A percentile compares a stretch with the other conserved stretches of the same genome.
phyloP scores from a whole-genome alignment of 2,113 vertebrate species.

The Chionodraco myersi region DNA sequence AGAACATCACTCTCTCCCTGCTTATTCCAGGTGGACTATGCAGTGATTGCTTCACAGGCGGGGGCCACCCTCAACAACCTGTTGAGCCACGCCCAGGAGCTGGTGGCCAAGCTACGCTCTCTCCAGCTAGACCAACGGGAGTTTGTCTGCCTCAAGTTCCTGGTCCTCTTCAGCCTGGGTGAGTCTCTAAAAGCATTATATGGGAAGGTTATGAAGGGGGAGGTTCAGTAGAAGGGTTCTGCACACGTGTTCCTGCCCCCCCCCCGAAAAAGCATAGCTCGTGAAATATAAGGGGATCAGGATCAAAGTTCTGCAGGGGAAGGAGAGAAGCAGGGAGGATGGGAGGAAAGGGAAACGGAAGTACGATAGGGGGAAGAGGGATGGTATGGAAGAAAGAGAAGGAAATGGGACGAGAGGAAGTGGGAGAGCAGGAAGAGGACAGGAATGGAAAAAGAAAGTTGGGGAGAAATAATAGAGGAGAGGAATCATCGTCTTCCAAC shows the following conservation, averaged over 20 bases:
- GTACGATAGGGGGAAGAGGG: background rate
- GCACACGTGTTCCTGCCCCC: background rate
- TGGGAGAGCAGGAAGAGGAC: background rate
- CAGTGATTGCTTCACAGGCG: constrained; percentile 92
- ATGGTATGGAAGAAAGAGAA: background rate
- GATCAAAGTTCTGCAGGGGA: background rate
- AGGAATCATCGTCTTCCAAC: background rate
- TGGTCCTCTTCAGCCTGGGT: constrained; percentile 99
- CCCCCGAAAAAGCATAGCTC: background rate
- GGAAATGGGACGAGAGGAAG: background rate
- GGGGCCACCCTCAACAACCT: constrained; percentile 95
- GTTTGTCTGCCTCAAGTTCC: constrained; percentile 98
- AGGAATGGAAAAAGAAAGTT: constrained; percentile 31
- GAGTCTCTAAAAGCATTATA: constrained; percentile 63
- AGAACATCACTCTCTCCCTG: constrained; percentile 1
- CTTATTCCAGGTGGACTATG: constrained; percentile 92
- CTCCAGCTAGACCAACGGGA: constrained; percentile 97
- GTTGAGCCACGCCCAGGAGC: constrained; percentile 95
- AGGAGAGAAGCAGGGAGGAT: constrained; percentile 16
- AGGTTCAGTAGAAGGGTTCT: background rate
- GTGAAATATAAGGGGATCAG: background rate
- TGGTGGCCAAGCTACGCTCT: constrained; percentile 93
- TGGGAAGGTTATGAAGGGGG: background rate
- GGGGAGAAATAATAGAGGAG: constrained; percentile 2
- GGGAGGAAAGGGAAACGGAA: constrained; percentile 8